phyloP scores from a whole-genome alignment of 2,888 invertebrate genomes.

The Scaptodrosophila latifasciaeformis region DNA sequence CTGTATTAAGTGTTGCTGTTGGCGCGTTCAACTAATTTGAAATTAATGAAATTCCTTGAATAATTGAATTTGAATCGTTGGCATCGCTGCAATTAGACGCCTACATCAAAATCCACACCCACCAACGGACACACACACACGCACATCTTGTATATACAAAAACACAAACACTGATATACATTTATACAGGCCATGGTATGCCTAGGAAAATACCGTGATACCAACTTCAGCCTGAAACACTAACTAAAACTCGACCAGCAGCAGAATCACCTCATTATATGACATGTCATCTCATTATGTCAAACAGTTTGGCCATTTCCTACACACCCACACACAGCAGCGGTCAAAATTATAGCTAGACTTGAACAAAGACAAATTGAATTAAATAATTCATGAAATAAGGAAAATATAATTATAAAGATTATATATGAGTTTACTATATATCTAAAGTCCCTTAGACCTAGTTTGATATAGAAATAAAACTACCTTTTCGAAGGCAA shows the following conservation, averaged over 20 bases:
- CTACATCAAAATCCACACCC: slow-evolving; percentile 43
- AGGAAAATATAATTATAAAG: too few relatives aligned
- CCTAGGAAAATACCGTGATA: too few relatives aligned
- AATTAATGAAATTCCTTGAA: slow-evolving; percentile 70
- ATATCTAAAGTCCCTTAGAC: too few relatives aligned
- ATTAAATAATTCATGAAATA: too few relatives aligned
- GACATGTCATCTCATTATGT: slow-evolving; percentile 66
- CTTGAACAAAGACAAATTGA: too few relatives aligned
- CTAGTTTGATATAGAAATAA: neutral
- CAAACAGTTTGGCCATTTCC: neutral
- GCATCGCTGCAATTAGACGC: slow-evolving; percentile 65
- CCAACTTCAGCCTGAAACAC: too few relatives aligned
- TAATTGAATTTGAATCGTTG: slow-evolving; percentile 70
- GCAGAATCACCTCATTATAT: slow-evolving; percentile 61
- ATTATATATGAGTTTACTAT: too few relatives aligned
- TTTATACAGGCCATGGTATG: too few relatives aligned
- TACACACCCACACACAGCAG: neutral
- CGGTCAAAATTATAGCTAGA: too few relatives aligned
- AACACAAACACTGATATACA: neutral
- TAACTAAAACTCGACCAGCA: neutral
- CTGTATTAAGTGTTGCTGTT: slow-evolving; percentile 51
- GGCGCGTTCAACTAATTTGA: slow-evolving; percentile 66
- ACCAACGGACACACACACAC: slow-evolving; percentile 12
- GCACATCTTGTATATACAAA: slow-evolving; percentile 10
- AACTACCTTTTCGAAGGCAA: neutral